A percentile compares a stretch with the other conserved stretches of the same genome.
These are phyloP conservation scores for Jacana jacana DNA, from an alignment of 2,113 vertebrate genomes.

Conservation along the genomic window DNA sequence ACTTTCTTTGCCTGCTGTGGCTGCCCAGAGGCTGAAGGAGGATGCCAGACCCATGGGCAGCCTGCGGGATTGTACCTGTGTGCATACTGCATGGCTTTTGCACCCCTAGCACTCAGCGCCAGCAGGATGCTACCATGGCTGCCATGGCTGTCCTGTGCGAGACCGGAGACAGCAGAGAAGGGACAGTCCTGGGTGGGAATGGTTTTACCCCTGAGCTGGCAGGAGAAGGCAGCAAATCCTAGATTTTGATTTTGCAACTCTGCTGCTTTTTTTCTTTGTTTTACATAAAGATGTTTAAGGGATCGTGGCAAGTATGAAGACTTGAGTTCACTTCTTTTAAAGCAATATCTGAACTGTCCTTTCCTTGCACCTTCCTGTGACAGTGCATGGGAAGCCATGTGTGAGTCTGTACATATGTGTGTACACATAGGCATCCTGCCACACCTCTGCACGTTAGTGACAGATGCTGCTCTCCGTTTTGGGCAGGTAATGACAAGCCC, in stretches of 20 bases:
- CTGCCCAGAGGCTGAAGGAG: neutral
- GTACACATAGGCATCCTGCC: fast-evolving
- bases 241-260: neutral
- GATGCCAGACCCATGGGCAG: neutral
- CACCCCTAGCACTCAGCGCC: neutral
- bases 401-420: fast-evolving
- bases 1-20: neutral
- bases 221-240: neutral
- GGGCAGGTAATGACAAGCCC: neutral
- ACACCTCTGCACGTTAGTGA: fast-evolving
- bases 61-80: neutral
- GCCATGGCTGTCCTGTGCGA: fast-evolving
- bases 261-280: neutral
- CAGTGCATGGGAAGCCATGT: fast-evolving
- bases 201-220: neutral
- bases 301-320: fast-evolving
- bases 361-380: neutral
- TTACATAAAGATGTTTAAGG: fast-evolving
- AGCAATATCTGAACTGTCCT: fast-evolving
- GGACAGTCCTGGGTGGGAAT: fast-evolving
- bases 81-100: fast-evolving
- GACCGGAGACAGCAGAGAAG: fast-evolving
- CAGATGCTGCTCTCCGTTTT: fast-evolving
- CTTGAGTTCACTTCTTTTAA: neutral
- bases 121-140: neutral